Evolutionary conservation across 2,113 vertebrate genomes (phyloP).

Genomic region (Delphinapterus leucas): DNA sequence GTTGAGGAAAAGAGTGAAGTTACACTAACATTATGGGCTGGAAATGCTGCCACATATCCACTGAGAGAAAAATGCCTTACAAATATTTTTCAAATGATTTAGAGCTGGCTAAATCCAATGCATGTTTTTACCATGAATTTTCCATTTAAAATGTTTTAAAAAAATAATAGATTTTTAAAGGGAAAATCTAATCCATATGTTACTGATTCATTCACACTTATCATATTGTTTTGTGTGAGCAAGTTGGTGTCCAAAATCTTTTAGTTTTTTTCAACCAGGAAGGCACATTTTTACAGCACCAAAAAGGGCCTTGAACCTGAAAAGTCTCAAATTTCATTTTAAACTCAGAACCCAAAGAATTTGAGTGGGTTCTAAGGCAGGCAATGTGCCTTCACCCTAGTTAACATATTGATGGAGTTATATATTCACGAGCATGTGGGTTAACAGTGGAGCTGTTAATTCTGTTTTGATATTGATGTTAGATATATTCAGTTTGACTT

Average conservation of each 20-base stretch:
- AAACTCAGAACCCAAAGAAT: slow-evolving; percentile 73
- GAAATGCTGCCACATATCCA: slow-evolving; percentile 53
- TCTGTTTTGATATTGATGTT: slow-evolving; percentile 68
- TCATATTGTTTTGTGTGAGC: slow-evolving; percentile 71
- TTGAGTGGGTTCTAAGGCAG: slow-evolving; percentile 70
- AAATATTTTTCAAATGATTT: slow-evolving; percentile 75
- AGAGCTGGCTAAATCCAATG: slow-evolving; percentile 60
- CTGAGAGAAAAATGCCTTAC: slow-evolving; percentile 59
- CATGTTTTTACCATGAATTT: slow-evolving; percentile 70
- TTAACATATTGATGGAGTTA: slow-evolving; percentile 71
- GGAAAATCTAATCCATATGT: slow-evolving; percentile 76
- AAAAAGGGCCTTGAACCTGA: slow-evolving; percentile 65
- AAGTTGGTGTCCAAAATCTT: slow-evolving; percentile 63
- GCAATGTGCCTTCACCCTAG: slow-evolving; percentile 64
- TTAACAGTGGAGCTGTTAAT: slow-evolving; percentile 73
- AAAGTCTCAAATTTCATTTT: slow-evolving; percentile 74
- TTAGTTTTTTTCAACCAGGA: slow-evolving; percentile 45
- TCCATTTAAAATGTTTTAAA: slow-evolving; percentile 54
- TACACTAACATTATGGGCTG: slow-evolving; percentile 24
- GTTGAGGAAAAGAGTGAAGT: not conserved
- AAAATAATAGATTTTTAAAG: slow-evolving; percentile 61
- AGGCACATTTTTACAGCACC: slow-evolving; percentile 73
- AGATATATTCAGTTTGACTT: slow-evolving; percentile 67
- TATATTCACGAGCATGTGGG: slow-evolving; percentile 50
- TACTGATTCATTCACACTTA: slow-evolving; percentile 76